Evolutionary conservation across 2,888 invertebrate species (phyloP).

Genomic region (Caenorhabditis sp.): DNA sequence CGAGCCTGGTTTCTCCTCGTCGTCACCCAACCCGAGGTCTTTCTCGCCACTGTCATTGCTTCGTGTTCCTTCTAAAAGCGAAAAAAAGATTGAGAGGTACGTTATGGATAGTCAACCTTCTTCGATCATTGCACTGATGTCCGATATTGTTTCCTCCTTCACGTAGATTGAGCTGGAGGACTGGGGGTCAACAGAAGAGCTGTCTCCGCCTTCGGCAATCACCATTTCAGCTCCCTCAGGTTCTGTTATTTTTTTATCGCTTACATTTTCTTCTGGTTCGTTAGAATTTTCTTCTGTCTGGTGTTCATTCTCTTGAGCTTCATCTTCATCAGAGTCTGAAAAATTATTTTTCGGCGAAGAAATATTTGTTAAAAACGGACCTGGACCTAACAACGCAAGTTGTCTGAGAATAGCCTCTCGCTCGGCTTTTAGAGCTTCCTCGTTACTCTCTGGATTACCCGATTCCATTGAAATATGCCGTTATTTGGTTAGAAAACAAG

Average conservation of each 20-base stretch:
- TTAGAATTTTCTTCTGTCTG: no score
- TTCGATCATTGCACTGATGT: no score
- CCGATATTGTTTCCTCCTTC: no score
- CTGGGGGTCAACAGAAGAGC: no score
- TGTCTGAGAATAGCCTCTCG: slow-evolving; percentile 32
- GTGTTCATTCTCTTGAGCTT: neutral
- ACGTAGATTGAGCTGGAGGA: no score
- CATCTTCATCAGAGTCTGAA: slow-evolving; percentile 15
- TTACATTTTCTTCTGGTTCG: neutral
- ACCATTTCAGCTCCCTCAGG: neutral
- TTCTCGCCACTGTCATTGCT: neutral
- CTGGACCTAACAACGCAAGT: slow-evolving; percentile 21
- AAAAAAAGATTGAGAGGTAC: no score
- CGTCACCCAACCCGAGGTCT: neutral
- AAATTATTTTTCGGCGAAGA: neutral
- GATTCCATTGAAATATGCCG: slow-evolving; percentile 9
- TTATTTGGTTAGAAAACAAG: neutral
- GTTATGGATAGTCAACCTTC: no score
- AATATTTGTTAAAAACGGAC: neutral
- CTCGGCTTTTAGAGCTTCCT: slow-evolving; percentile 12
- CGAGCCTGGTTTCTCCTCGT: neutral
- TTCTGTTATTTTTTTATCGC: neutral
- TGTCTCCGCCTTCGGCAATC: no score
- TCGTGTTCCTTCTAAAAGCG: no score
- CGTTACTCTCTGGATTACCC: slow-evolving; percentile 1